These are phyloP conservation scores for Leptopilina boulardi DNA, from an alignment of 1,140 invertebrate genomes.

Conservation along the genomic window DNA sequence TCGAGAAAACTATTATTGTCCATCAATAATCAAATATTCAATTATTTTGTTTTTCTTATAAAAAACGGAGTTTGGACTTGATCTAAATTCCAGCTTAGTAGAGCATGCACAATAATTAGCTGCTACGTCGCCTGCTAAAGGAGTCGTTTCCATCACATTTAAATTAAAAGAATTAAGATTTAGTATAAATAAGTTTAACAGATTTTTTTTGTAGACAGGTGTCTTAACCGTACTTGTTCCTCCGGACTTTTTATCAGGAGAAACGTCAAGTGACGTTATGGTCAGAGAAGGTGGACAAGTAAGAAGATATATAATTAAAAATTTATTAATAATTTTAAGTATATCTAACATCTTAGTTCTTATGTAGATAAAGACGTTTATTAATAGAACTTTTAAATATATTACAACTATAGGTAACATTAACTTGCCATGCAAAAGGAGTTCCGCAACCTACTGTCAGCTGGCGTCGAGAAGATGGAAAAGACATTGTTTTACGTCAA, in stretches of 20 bases:
- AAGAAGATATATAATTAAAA: slow-evolving; percentile 14
- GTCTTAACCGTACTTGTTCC: slow-evolving; percentile 89
- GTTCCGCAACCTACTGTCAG: background rate
- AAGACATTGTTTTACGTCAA: background rate
- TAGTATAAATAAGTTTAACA: background rate
- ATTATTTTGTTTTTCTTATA: no score
- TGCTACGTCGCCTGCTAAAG: no score
- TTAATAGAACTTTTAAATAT: background rate
- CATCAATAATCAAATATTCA: no score
- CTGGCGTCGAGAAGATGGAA: slow-evolving; percentile 19
- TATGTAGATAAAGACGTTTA: background rate
- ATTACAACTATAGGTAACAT: background rate
- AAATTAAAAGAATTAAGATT: slow-evolving; percentile 5
- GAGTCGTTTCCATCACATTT: no score
- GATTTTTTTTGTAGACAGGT: slow-evolving; percentile 80
- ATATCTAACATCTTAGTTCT: background rate
- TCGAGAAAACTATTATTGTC: no score
- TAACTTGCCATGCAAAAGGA: background rate
- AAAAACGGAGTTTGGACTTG: no score
- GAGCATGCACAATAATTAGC: no score
- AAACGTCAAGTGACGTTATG: slow-evolving; percentile 88
- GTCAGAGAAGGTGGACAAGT: slow-evolving; percentile 84
- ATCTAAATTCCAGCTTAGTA: no score
- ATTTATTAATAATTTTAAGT: background rate
- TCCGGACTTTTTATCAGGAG: slow-evolving; percentile 88